phyloP scores from a whole-genome alignment of 2,888 invertebrate species.

The Spicauda simplicius region DNA sequence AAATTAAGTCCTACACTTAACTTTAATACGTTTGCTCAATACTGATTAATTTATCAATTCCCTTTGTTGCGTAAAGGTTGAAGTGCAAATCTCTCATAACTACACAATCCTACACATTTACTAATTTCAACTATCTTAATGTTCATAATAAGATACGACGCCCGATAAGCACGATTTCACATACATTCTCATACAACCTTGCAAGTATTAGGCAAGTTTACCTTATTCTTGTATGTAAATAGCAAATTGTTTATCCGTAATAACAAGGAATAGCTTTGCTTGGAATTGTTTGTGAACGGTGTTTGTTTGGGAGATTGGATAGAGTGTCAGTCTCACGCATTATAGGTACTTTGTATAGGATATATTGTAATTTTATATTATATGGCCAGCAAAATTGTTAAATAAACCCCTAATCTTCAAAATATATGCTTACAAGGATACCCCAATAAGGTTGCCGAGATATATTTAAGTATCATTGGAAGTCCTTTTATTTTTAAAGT shows the following conservation, averaged over 20 bases:
- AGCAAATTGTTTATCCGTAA: conserved; percentile 1
- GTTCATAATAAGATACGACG: background rate
- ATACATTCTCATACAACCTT: conserved; percentile 7
- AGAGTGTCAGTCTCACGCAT: conserved; percentile 15
- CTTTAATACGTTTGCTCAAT: background rate
- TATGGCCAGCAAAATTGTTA: no score
- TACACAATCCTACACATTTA: background rate
- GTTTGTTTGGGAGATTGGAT: conserved; percentile 45
- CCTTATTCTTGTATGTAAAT: conserved; percentile 22
- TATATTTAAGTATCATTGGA: no score
- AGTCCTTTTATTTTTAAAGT: no score
- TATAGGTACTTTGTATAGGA: background rate
- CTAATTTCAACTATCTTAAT: background rate
- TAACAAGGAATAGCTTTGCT: conserved; percentile 7
- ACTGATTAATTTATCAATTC: background rate
- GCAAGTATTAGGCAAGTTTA: conserved; percentile 8
- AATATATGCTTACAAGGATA: background rate
- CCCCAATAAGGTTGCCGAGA: no score
- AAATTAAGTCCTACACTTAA: background rate
- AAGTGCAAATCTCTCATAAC: conserved; percentile 1
- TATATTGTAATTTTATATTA: no score
- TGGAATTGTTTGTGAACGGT: conserved; percentile 18
- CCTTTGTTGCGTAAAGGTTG: background rate
- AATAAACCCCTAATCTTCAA: background rate
- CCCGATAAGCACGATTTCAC: background rate